These are phyloP conservation scores for Drosophila affinis DNA, from an alignment of 2,888 invertebrate species.

Conservation along the genomic window DNA sequence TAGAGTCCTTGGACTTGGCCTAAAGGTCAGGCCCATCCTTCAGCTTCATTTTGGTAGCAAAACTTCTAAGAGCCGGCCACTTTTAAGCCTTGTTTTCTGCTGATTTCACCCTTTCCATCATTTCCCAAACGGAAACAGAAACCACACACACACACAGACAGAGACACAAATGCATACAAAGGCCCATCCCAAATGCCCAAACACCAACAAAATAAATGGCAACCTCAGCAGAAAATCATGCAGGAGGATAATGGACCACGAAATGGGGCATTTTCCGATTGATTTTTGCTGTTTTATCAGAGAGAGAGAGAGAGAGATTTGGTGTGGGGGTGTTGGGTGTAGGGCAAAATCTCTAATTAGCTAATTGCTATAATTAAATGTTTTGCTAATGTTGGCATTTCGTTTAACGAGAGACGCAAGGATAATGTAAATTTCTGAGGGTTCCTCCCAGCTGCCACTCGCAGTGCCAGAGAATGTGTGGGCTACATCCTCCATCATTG, in stretches of 20 bases:
- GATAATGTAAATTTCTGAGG: constrained; percentile 72
- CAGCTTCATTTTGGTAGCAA: neutral
- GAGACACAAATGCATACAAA: neutral
- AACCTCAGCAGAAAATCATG: constrained; percentile 46
- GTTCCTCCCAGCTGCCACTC: constrained; percentile 12
- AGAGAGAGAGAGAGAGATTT: neutral
- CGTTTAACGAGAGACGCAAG: constrained; percentile 67
- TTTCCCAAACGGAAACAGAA: neutral
- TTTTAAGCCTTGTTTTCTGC: neutral
- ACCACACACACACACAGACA: neutral
- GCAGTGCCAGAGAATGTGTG: constrained; percentile 4
- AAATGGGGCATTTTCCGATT: constrained; percentile 53
- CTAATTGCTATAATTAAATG: constrained; percentile 81
- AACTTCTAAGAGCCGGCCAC: neutral
- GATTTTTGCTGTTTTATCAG: constrained; percentile 51
- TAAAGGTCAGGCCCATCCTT: neutral
- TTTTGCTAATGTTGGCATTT: constrained; percentile 74
- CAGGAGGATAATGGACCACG: constrained; percentile 2
- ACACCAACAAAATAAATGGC: constrained; percentile 25
- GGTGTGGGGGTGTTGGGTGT: constrained; percentile 12
- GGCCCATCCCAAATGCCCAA: neutral
- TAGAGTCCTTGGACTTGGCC: too few relatives aligned
- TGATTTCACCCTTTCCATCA: neutral
- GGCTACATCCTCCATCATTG: constrained; percentile 51
- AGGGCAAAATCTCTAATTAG: constrained; percentile 76